Base-by-base conservation (phyloP, 2,888 invertebrate genomes). In the Idaea biselata region DNA sequence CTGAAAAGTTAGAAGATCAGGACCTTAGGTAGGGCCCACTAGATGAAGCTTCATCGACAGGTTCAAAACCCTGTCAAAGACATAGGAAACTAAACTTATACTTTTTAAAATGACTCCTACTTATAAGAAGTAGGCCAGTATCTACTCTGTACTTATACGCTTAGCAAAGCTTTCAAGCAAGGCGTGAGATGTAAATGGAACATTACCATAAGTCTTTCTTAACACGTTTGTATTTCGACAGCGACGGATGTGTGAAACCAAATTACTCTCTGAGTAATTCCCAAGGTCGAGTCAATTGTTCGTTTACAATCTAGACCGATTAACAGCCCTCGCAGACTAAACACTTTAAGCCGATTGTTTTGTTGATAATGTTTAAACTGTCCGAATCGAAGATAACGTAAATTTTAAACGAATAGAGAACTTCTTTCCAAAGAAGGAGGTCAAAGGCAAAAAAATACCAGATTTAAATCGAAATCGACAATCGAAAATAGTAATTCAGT, bases 211-310 rank as follows among this genome's bases (percentile, higher is more conserved):
- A 44, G 8, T 44, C 44, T 44, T 44, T 44, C 44, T 8, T 44
- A 44, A 44, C 44, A 44, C 44, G 14, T 25, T 25, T 5, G 5
- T 44, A 44, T 44, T 44, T 44, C 44, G 44, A 44, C 44, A 44
- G 44, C 44, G 44, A 44, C 44, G 44, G 44, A 44, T 44, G 44
- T 44, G 44, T 44, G 44, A 44, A 44, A 44, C 63, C 70, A 70
- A 73, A 73, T 73, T 69, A 76, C 76, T 11, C 73, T 78, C 11
- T 77, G 66, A 67, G 73, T 67, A 80, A 78, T 71, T 64, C 68
- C 69, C 80, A 81, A 84, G 83, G 80, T 77, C 73, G 68, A 64
- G 73, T 75, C 73, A 76, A 79, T 71, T 75, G 73, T 74, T 72
- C 76, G 77, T 80, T 83, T 83, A 80, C 68, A 70, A 75, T 81